A percentile compares a stretch with the other conserved stretches of the same genome.
These are phyloP conservation scores for Tachypleus tridentatus DNA, from an alignment of 1,140 invertebrate genomes.

Conservation along the genomic window DNA sequence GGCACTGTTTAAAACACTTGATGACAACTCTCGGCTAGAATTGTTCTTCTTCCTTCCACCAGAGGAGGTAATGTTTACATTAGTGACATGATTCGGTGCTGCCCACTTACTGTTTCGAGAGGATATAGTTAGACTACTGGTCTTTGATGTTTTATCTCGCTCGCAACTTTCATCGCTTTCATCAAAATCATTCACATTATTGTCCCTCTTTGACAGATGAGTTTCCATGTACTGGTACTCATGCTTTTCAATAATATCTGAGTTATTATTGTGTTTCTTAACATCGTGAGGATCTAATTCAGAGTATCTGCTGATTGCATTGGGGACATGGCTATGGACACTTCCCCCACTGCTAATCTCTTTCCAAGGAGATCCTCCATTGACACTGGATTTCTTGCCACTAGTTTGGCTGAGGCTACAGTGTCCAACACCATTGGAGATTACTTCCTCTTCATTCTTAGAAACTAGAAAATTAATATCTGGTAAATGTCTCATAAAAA, in stretches of 20 bases:
- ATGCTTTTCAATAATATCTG: conserved; percentile 22
- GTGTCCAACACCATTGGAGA: conserved; percentile 18
- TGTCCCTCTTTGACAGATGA: conserved; percentile 15
- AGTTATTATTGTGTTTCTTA: conserved; percentile 14
- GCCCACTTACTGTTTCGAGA: background rate
- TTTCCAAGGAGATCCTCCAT: conserved; percentile 4
- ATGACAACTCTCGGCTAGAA: conserved; percentile 38
- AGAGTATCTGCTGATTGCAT: conserved; percentile 4
- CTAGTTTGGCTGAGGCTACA: background rate
- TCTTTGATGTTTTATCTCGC: conserved; percentile 2
- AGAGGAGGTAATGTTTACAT: conserved; percentile 10
- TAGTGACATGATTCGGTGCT: conserved; percentile 9
- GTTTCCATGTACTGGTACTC: conserved; percentile 27
- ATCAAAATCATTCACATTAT: conserved; percentile 42
- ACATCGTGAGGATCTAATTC: conserved; percentile 17
- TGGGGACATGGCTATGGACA: conserved; percentile 4
- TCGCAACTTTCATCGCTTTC: conserved; percentile 28
- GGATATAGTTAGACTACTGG: background rate
- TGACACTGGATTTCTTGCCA: conserved; percentile 15
- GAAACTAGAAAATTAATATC: conserved; percentile 8
- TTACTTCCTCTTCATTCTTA: conserved; percentile 19
- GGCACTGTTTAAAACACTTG: conserved; percentile 29
- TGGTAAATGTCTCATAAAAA: background rate
- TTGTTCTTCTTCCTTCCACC: conserved; percentile 27
- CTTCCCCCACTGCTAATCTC: no score